Evolutionary conservation across 2,113 vertebrate genomes (phyloP).

Genomic region (Gymnocephalus cernua): DNA sequence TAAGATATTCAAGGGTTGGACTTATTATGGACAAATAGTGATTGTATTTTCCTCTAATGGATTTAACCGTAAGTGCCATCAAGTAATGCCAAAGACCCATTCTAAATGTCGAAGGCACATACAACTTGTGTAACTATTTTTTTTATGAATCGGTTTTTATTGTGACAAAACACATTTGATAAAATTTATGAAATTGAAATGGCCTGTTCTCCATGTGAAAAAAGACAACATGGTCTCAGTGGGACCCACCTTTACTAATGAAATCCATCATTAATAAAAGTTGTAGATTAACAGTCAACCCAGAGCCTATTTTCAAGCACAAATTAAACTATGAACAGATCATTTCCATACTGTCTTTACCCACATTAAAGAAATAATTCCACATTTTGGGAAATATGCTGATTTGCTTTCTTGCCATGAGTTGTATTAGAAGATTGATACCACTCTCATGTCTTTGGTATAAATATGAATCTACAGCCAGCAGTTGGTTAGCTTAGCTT

Average conservation of each 20-base stretch:
- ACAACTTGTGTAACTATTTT: conserved; percentile 34
- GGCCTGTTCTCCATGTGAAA: not conserved
- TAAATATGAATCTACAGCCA: no score
- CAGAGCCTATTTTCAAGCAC: not conserved
- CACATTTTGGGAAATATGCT: no score
- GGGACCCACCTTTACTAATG: not conserved
- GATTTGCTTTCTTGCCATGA: no score
- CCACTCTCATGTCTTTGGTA: no score
- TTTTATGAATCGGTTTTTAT: conserved; percentile 29
- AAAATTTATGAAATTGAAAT: not conserved
- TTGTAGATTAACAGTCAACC: not conserved
- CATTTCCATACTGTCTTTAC: not conserved
- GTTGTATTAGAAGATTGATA: no score
- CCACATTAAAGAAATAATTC: not conserved
- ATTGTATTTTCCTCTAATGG: conserved; percentile 20
- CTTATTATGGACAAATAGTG: conserved; percentile 3
- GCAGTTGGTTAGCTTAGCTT: no score
- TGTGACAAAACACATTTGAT: conserved; percentile 9
- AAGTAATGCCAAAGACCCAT: conserved; percentile 59
- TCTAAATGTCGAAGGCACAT: conserved; percentile 28
- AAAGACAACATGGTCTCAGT: conserved; percentile 17
- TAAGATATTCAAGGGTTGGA: conserved; percentile 1
- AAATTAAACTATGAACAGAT: conserved; percentile 11
- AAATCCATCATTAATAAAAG: not conserved
- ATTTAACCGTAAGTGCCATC: conserved; percentile 35